Conservation (phyloP, 2,797 vertebrate genomes). For the Eulemur coronatus region DNA sequence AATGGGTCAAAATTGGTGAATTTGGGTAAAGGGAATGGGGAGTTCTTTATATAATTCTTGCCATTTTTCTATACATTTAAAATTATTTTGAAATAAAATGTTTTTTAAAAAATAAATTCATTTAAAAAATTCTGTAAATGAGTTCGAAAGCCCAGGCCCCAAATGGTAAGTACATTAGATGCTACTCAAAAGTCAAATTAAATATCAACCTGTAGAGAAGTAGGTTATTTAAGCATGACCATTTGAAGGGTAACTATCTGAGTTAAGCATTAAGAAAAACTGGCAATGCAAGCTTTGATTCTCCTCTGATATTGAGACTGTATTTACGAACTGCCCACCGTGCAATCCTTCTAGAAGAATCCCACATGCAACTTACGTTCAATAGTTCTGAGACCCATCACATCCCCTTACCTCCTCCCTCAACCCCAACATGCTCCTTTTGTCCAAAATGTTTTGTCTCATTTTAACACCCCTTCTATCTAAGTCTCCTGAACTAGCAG, state of each 20-base stretch:
- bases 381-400: background rate
- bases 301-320: background rate
- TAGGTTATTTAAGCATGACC: background rate
- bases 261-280: background rate
- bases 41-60: background rate
- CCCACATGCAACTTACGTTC: background rate
- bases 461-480: background rate
- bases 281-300: background rate
- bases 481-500: background rate
- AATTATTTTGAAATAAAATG: background rate
- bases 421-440: background rate
- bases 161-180: background rate
- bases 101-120: background rate
- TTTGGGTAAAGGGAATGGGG: background rate
- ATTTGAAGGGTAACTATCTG: background rate
- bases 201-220: background rate
- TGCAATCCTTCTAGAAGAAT: background rate
- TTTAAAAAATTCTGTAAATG: background rate
- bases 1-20: background rate
- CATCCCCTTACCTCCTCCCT: background rate
- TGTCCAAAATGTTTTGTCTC: background rate
- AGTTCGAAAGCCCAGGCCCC: background rate
- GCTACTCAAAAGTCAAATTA: background rate
- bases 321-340: background rate
- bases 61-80: background rate